Evolutionary conservation across 1,140 invertebrate species (phyloP).

Genomic region (Cardiocondyla obscurior): DNA sequence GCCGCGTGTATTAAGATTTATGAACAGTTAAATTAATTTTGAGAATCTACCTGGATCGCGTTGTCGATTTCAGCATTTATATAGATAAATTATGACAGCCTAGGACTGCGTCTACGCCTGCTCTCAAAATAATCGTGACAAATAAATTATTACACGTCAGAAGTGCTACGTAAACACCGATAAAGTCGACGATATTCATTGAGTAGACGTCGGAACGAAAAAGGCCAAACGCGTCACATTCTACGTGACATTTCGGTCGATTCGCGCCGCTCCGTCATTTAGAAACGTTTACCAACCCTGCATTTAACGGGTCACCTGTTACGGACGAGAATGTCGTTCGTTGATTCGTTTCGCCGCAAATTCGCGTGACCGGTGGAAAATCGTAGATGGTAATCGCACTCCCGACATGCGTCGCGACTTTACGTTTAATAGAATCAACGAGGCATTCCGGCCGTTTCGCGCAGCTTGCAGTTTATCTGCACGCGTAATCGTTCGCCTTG

Average conservation of each 20-base stretch:
- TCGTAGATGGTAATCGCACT: conserved; percentile 6
- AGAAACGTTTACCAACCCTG: background rate
- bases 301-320: conserved; percentile 1
- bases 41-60: background rate
- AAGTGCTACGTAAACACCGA: background rate
- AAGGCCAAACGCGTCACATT: conserved; percentile 1
- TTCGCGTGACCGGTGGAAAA: conserved; percentile 1
- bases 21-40: background rate
- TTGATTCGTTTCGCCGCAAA: conserved; percentile 2
- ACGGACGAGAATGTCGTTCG: conserved; percentile 8
- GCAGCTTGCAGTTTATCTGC: conserved; percentile 34
- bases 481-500: conserved; percentile 3
- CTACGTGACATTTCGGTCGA: conserved; percentile 29
- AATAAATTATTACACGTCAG: background rate
- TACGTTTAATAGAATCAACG: conserved; percentile 30
- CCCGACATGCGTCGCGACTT: background rate
- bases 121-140: background rate
- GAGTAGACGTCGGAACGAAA: background rate
- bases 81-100: background rate
- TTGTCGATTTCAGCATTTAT: background rate
- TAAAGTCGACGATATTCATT: background rate
- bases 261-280: background rate
- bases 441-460: background rate
- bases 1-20: background rate
- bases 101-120: background rate